phyloP scores from a whole-genome alignment of 2,113 vertebrate genomes.

The Bufo bufo region DNA sequence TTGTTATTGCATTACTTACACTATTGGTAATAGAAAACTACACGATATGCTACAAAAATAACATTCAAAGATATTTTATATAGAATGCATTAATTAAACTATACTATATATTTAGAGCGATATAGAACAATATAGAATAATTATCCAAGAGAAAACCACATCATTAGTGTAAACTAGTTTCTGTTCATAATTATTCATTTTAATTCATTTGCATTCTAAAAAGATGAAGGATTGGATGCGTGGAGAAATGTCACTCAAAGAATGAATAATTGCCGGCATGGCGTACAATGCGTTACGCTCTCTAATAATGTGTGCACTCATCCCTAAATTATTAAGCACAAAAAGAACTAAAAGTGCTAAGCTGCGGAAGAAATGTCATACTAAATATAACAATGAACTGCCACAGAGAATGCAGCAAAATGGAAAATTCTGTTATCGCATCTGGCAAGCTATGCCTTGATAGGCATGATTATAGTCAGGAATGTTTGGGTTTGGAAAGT shows the following conservation, averaged over 20 bases:
- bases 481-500: slow-evolving; percentile 8
- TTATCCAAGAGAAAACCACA: not conserved
- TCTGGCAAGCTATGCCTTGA: slow-evolving; percentile 24
- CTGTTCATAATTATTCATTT: slow-evolving; percentile 35
- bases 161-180: slow-evolving; percentile 6
- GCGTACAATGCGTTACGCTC: slow-evolving; percentile 54
- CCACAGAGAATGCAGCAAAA: slow-evolving; percentile 51
- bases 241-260: slow-evolving; percentile 54
- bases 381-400: slow-evolving; percentile 54
- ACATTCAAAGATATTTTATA: not conserved
- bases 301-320: slow-evolving; percentile 56
- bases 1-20: not conserved
- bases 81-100: not conserved
- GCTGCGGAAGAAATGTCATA: slow-evolving; percentile 42
- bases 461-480: slow-evolving; percentile 33
- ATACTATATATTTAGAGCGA: not conserved
- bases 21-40: not conserved
- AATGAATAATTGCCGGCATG: slow-evolving; percentile 47
- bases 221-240: slow-evolving; percentile 51
- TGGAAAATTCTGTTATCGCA: slow-evolving; percentile 19
- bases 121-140: slow-evolving; percentile 20
- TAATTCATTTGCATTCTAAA: slow-evolving; percentile 50
- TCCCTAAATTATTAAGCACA: slow-evolving; percentile 53
- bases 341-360: slow-evolving; percentile 59
- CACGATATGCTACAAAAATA: not conserved